Base-by-base conservation (phyloP, 2,888 invertebrate genomes). In the Caenorhabditis sp. region DNA sequence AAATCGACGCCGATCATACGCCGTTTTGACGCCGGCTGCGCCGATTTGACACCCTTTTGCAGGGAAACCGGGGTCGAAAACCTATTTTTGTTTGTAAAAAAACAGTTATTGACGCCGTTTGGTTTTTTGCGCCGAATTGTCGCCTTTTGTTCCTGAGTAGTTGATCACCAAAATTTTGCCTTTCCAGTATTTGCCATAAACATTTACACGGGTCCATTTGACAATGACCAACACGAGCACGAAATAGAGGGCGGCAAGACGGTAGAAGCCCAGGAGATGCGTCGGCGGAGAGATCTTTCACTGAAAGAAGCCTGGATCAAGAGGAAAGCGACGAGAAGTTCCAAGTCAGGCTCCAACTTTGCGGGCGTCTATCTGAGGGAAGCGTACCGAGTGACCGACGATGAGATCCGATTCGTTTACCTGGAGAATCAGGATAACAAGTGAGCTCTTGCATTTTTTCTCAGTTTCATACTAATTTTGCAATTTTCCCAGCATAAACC, bases 361-460 rank as follows among this genome's bases (percentile, higher is more conserved):
- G 22, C 46, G 7, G 80, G 80, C 7, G 53, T 80, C 3, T 80
- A 76, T 55, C 65, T 80, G 0, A 24, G 68, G 15, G 75, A 80
- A 20, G 80, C 78, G 11, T 80, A 73, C 43, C 59, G 78, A 4
- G 71, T 76, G 13, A 58, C 72, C 0, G 41, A 76, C 39, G 53
- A 70, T 7, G 76, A 76, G 22, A 70, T 71, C 37, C 45, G 71
- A 27, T 46, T 71, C 3, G 41, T 76, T 27, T 63, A 76, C 43
- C 53, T 71, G 53, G 70, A 62, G 15, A 62, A 76, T 45, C 62
- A 76, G 35, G 56, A 71, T 65, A 63, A 76, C 39, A 41, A 59
- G 75, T 76, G 15, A 66, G 52, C n/a, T n/a, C n/a, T n/a, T n/a
- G n/a, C n/a, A n/a, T n/a, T n/a, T n/a, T n/a, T n/a, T n/a, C n/a